phyloP scores from a whole-genome alignment of 2,797 vertebrate species.

The Potorous gilbertii region DNA sequence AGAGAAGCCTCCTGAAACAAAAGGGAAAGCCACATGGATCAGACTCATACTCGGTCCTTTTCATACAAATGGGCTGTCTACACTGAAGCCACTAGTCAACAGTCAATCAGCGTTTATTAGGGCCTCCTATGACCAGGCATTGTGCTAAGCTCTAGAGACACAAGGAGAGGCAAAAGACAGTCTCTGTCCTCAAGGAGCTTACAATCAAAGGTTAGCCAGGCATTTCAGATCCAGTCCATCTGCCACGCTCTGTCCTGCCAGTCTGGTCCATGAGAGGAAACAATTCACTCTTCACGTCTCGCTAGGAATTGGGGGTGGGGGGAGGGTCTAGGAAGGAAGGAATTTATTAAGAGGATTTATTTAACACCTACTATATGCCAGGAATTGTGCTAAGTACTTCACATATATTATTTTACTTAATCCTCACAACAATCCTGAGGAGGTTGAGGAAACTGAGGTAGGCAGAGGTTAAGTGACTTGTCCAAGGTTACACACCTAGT shows the following conservation, averaged over 20 bases:
- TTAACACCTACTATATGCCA: not conserved
- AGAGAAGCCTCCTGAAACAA: conserved; percentile 72
- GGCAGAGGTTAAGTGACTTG: not conserved
- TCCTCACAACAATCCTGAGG: not conserved
- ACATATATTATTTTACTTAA: not conserved
- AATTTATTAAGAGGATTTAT: not conserved
- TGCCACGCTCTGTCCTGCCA: not conserved
- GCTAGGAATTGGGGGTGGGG: not conserved
- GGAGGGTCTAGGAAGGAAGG: not conserved
- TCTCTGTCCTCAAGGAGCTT: not conserved
- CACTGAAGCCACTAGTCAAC: not conserved
- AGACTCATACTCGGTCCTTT: not conserved
- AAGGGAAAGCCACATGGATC: conserved; percentile 39
- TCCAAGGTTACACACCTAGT: not conserved
- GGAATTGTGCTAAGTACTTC: not conserved
- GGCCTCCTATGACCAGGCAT: not conserved
- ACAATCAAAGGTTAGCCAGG: not conserved
- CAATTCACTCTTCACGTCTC: not conserved
- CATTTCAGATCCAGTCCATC: not conserved
- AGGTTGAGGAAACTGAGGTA: not conserved
- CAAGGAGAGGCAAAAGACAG: not conserved
- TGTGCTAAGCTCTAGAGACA: not conserved
- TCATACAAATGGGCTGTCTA: not conserved
- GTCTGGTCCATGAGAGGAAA: not conserved
- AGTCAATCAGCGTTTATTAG: not conserved